phyloP scores from a whole-genome alignment of 2,797 vertebrate species.

The Chiroxiphia lanceolata region DNA sequence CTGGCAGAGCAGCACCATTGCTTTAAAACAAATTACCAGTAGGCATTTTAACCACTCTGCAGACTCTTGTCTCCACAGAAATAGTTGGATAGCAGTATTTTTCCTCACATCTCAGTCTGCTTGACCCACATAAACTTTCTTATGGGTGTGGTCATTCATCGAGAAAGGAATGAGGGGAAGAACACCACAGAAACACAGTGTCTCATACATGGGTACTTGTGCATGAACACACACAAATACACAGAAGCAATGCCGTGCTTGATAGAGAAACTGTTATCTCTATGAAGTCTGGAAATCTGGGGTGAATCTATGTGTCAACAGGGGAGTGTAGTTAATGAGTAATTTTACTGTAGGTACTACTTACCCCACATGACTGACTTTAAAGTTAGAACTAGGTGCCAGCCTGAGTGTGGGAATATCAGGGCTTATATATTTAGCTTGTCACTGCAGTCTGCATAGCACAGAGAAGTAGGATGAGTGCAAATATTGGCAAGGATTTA shows the following conservation, averaged over 20 bases:
- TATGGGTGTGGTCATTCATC: rapidly evolving
- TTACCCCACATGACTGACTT: neutral
- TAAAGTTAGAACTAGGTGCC: neutral
- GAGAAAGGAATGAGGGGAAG: neutral
- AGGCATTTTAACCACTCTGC: neutral
- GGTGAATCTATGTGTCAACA: neutral
- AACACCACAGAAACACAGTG: neutral
- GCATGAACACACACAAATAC: neutral
- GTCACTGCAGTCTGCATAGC: neutral
- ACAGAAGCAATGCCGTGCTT: neutral
- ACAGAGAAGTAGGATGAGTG: constrained; percentile 6
- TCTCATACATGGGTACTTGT: rapidly evolving
- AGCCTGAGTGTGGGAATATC: constrained; percentile 30
- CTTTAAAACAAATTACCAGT: neutral
- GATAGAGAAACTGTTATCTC: neutral
- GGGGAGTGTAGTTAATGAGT: neutral
- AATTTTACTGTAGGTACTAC: neutral
- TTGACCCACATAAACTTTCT: neutral
- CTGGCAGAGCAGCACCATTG: neutral
- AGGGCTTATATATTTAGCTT: constrained; percentile 29
- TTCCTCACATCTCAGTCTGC: neutral
- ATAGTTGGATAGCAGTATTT: neutral
- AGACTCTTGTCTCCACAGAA: neutral
- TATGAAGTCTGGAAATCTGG: neutral
- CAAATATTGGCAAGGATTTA: constrained; percentile 31